phyloP scores from a whole-genome alignment of 2,113 vertebrate genomes.

The Orthonyx spaldingii region DNA sequence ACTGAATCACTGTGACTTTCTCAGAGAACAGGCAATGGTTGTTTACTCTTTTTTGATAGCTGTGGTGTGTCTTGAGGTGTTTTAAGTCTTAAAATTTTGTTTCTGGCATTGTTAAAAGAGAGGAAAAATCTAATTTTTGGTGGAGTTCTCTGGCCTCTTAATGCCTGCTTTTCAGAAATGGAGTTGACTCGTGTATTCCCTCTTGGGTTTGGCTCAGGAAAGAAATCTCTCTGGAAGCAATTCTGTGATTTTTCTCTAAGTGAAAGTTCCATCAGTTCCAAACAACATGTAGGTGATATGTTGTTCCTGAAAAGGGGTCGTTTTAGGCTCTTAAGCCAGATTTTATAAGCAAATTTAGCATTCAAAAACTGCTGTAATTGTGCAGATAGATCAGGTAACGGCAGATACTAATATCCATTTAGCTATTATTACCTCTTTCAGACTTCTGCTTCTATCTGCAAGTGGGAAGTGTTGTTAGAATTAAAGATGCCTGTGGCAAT shows the following conservation, averaged over 20 bases:
- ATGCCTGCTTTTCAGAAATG: conserved; percentile 2
- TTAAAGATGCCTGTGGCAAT: conserved; percentile 26
- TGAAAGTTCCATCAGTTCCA: conserved; percentile 29
- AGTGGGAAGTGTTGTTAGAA: neutral
- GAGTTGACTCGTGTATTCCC: neutral
- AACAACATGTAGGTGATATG: neutral
- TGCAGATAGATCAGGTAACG: conserved; percentile 27
- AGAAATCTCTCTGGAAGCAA: conserved; percentile 48
- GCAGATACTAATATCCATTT: conserved; percentile 46
- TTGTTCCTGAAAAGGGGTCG: neutral
- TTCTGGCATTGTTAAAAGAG: neutral
- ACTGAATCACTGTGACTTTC: neutral
- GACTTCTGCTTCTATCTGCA: neutral
- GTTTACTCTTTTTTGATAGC: neutral
- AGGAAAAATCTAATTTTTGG: neutral
- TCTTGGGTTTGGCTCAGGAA: neutral
- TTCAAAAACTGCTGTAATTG: conserved; percentile 28
- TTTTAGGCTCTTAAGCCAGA: conserved; percentile 11
- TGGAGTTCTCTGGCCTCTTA: neutral
- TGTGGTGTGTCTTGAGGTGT: neutral
- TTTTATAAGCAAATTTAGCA: conserved; percentile 13
- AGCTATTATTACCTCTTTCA: conserved; percentile 39
- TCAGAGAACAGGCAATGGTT: neutral
- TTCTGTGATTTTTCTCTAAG: conserved; percentile 10
- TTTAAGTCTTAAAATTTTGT: neutral